Base-by-base conservation (phyloP, 2,888 invertebrate genomes). In the Tortrix viridana region DNA sequence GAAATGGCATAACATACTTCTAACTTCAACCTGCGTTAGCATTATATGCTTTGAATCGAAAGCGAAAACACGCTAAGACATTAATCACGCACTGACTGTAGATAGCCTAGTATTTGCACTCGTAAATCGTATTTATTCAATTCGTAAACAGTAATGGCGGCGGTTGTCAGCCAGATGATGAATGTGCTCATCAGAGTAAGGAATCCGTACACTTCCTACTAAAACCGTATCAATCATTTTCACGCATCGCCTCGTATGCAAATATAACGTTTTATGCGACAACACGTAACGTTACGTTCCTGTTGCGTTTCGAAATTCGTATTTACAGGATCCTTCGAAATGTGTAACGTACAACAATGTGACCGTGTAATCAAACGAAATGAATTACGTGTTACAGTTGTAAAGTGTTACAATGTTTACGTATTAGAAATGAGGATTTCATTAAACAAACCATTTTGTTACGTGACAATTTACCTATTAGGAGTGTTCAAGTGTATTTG, bases 151-250 rank as follows among this genome's bases (percentile, higher is more conserved):
- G 74, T 76, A 80, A 80, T 76, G 69, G 74, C 71, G 74, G 66
- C 54, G 73, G 76, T 74, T 80, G 88, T 82, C 86, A 82, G 70
- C 66, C 58, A 58, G 70, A 78, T 88, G 89, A 89, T 86, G 79
- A 85, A 89, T 88, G 86, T 73, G 71, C 80, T 84, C 84, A 83
- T 84, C 84, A 76, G 76, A 67, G 65, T 43, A 72, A 76, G 77
- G 74, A 75, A 72, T 78, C 75, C 72, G 69, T 63, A 69, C 68
- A 65, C 68, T 69, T 69, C 73, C 67, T 66, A 72, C 77, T 76
- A 74, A 76, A 77, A 74, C 76, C 79, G 76, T 86, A 89, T 89
- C 88, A 88, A 89, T 89, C 88, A 89, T 86, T 83, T 82, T 81
- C 80, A 81, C 84, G 80, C 81, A 77, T 75, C 77, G 75, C 72